Evolutionary conservation across 2,113 vertebrate genomes (phyloP).

Genomic region (Panthera tigris): DNA sequence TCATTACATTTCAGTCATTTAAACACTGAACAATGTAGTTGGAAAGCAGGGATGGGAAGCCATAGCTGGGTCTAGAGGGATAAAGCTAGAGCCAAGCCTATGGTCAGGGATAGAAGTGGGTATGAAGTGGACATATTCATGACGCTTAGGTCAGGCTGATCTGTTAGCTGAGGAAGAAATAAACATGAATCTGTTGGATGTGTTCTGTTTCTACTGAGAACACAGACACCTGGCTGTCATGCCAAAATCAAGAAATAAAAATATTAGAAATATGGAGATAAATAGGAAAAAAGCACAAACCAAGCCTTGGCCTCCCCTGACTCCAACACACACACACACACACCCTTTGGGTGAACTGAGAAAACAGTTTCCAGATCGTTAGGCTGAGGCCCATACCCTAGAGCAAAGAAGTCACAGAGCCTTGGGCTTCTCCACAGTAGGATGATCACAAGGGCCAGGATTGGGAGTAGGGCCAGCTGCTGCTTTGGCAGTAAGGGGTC

Average conservation of each 20-base stretch:
- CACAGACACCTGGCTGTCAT: not conserved
- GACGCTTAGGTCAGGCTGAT: not conserved
- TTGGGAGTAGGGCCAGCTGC: not conserved
- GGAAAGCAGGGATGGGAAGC: not conserved
- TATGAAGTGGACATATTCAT: not conserved
- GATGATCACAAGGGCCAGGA: not conserved
- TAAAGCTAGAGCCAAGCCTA: not conserved
- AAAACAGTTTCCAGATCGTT: not conserved
- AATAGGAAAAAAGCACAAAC: not conserved
- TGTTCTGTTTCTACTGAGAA: not conserved
- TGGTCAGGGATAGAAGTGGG: not conserved
- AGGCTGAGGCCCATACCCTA: not conserved
- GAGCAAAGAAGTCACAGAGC: not conserved
- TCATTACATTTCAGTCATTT: not conserved
- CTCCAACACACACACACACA: not conserved
- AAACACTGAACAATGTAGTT: not conserved
- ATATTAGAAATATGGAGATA: not conserved
- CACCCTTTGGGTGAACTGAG: not conserved
- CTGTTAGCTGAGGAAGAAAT: not conserved
- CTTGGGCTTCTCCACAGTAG: not conserved
- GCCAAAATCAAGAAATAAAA: constrained; percentile 6
- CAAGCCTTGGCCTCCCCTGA: not conserved
- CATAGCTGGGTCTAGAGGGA: not conserved
- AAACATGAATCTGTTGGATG: not conserved
- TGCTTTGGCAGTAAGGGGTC: not conserved